Conservation (phyloP, 1,140 invertebrate genomes). For the Macrobrachium nipponense region DNA sequence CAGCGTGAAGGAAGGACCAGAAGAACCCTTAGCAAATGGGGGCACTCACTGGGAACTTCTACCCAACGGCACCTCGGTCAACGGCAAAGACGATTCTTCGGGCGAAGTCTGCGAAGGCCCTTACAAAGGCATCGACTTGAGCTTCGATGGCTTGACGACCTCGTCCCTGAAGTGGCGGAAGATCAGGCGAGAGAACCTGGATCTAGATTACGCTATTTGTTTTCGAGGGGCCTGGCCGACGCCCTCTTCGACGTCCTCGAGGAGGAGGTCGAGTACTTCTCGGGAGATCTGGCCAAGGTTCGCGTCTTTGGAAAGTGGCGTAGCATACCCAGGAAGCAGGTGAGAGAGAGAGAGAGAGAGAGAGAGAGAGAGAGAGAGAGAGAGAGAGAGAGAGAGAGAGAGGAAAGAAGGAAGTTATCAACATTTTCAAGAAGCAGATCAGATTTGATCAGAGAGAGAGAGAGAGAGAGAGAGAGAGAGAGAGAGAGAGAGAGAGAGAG, state of each 20-base stretch:
- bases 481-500: too few relatives aligned
- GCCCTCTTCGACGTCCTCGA: slow-evolving; percentile 71
- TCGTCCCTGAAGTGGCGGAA: slow-evolving; percentile 68
- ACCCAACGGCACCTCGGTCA: too few relatives aligned
- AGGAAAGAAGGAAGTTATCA: neutral
- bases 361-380: neutral
- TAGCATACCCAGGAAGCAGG: slow-evolving; percentile 77
- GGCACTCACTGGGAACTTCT: too few relatives aligned
- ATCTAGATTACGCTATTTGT: slow-evolving; percentile 72
- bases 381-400: neutral
- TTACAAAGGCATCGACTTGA: neutral
- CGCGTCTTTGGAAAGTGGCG: slow-evolving; percentile 79
- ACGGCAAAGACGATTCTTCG: too few relatives aligned
- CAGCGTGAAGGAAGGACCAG: too few relatives aligned
- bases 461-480: too few relatives aligned
- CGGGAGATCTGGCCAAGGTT: slow-evolving; percentile 74
- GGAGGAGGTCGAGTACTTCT: slow-evolving; percentile 73
- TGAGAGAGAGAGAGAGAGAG: slow-evolving; percentile 57
- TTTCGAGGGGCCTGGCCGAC: slow-evolving; percentile 68
- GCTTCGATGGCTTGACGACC: neutral
- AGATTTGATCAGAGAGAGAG: too few relatives aligned
- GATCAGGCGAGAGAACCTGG: slow-evolving; percentile 70
- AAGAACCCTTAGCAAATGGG: too few relatives aligned
- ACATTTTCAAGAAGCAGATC: neutral
- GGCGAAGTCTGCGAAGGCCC: too few relatives aligned